phyloP scores from a whole-genome alignment of 2,888 invertebrate species.

The Melipona bicolor region DNA sequence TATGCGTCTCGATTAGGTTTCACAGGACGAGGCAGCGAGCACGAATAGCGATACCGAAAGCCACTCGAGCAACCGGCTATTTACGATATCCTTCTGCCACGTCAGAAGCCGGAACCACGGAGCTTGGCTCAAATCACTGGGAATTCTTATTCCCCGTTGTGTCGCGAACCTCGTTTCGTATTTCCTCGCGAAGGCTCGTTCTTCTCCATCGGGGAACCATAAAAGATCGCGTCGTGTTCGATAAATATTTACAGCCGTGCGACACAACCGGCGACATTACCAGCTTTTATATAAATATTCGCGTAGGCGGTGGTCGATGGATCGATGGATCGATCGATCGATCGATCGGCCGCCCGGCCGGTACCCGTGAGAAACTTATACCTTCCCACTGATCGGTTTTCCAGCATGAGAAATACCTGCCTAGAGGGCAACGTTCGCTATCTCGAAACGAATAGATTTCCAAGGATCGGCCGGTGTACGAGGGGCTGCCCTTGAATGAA shows the following conservation, averaged over 20 bases:
- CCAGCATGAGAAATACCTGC: conserved; percentile 36
- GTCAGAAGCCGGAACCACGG: conserved; percentile 44
- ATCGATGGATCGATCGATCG: conserved; percentile 2
- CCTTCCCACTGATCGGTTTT: conserved; percentile 22
- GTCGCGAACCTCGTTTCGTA: conserved; percentile 42
- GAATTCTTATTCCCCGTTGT: conserved; percentile 42
- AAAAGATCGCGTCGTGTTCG: conserved; percentile 25
- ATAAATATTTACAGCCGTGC: conserved; percentile 36
- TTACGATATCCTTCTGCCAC: conserved; percentile 40
- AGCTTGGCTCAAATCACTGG: conserved; percentile 24
- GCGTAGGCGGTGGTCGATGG: conserved; percentile 28
- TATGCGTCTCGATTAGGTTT: conserved; percentile 61
- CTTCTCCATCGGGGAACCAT: not conserved
- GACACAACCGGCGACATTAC: not conserved
- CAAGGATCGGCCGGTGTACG: conserved; percentile 1
- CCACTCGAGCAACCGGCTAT: conserved; percentile 29
- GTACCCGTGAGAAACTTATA: conserved; percentile 42
- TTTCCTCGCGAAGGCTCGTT: conserved; percentile 13
- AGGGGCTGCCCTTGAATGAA: not conserved
- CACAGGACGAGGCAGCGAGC: conserved; percentile 33
- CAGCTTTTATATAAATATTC: conserved; percentile 35
- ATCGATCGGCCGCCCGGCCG: not conserved
- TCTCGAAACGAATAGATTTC: conserved; percentile 19
- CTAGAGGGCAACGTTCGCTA: conserved; percentile 37
- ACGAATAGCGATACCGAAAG: conserved; percentile 44